Evolutionary conservation across 2,797 vertebrate genomes (phyloP).

Genomic region (Mionectes olivaceus): DNA sequence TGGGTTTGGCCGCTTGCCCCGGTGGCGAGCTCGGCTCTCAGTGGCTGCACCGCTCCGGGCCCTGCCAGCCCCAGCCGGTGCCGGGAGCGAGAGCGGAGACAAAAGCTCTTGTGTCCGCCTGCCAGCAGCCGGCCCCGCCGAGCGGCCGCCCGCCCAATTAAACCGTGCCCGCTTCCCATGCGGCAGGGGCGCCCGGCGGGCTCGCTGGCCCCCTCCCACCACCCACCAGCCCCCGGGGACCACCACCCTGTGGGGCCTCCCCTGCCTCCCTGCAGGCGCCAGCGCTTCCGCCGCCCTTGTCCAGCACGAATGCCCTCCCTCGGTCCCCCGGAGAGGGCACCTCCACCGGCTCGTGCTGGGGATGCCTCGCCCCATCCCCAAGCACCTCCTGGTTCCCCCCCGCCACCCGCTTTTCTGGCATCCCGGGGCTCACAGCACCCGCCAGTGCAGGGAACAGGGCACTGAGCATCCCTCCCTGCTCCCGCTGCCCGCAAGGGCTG

Average conservation of each 20-base stretch:
- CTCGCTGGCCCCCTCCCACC: not conserved
- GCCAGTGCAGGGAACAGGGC: rapidly evolving
- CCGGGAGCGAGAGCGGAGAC: constrained; percentile 47
- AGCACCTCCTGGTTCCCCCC: not conserved
- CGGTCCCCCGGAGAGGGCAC: not conserved
- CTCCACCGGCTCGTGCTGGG: not conserved
- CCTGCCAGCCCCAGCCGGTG: constrained; percentile 66
- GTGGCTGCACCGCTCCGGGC: constrained; percentile 56
- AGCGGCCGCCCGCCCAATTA: constrained; percentile 60
- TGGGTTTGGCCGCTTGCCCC: constrained; percentile 60
- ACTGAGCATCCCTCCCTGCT: not conserved
- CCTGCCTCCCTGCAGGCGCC: not conserved
- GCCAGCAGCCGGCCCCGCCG: constrained; percentile 66
- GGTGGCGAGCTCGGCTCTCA: constrained; percentile 47
- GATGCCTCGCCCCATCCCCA: not conserved
- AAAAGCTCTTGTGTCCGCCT: constrained; percentile 70
- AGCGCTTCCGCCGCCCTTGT: not conserved
- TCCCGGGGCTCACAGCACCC: not conserved
- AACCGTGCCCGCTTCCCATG: constrained; percentile 66
- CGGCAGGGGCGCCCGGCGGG: constrained; percentile 8
- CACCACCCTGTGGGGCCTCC: not conserved
- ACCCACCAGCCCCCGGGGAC: not conserved
- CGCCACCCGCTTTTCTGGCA: not conserved
- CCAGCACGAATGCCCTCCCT: rapidly evolving
- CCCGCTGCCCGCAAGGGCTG: not conserved